These are phyloP conservation scores for Nomada hirtipes DNA, from an alignment of 2,888 invertebrate genomes.

Conservation along the genomic window DNA sequence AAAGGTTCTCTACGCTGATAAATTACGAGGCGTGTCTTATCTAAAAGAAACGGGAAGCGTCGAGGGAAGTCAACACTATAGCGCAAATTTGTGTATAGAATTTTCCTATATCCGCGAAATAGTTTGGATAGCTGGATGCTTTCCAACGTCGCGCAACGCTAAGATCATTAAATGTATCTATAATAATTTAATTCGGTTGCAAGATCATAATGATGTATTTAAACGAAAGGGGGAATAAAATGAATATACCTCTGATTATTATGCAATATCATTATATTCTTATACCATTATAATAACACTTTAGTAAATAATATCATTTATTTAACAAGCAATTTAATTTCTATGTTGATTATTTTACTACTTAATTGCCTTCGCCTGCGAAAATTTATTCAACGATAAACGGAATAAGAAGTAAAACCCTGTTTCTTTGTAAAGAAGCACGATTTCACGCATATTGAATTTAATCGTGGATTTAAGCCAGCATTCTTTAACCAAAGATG, in stretches of 20 bases:
- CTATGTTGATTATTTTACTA: too few relatives aligned
- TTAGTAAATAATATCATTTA: too few relatives aligned
- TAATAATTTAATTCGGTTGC: too few relatives aligned
- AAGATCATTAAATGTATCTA: background rate
- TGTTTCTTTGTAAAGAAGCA: background rate
- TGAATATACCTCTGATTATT: too few relatives aligned
- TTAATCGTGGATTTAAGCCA: constrained; percentile 49
- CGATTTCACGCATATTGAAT: constrained; percentile 49
- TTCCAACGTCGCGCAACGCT: background rate
- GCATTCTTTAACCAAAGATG: constrained; percentile 38
- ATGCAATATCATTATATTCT: too few relatives aligned
- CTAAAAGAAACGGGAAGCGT: background rate
- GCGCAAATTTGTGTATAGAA: background rate
- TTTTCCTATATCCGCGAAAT: background rate
- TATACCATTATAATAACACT: too few relatives aligned
- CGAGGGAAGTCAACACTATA: background rate
- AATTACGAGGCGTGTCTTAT: background rate
- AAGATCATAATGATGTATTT: too few relatives aligned
- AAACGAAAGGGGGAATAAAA: too few relatives aligned
- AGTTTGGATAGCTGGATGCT: background rate
- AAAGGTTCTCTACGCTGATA: too few relatives aligned
- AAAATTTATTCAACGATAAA: background rate
- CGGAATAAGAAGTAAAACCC: background rate
- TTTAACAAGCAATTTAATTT: too few relatives aligned
- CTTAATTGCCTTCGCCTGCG: background rate